Conservation (phyloP, 2,113 vertebrate species). For the Pyrgilauda ruficollis region DNA sequence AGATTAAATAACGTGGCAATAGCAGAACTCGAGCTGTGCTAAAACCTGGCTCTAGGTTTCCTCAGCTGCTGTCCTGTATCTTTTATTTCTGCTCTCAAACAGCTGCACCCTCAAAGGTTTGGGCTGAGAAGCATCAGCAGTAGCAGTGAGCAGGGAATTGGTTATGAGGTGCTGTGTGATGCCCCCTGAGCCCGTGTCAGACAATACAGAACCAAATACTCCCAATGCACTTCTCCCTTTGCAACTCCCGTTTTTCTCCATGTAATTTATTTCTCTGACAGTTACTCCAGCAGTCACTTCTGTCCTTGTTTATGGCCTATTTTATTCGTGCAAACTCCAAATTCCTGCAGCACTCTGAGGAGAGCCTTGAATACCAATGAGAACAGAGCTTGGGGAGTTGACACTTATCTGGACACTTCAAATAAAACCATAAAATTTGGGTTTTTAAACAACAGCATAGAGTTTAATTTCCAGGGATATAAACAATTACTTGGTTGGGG, state of each 20-base stretch:
- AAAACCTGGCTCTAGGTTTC: not conserved
- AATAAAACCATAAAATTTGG: not conserved
- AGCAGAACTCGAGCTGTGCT: not conserved
- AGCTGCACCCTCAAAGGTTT: not conserved
- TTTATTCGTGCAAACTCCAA: not conserved
- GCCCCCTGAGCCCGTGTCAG: not conserved
- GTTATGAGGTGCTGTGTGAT: not conserved
- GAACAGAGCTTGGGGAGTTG: not conserved
- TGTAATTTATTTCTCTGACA: not conserved
- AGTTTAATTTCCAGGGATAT: not conserved
- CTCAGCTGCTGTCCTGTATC: not conserved
- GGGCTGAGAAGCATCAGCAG: not conserved
- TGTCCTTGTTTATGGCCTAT: not conserved
- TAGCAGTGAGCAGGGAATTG: not conserved
- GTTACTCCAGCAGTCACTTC: not conserved
- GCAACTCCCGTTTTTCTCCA: not conserved
- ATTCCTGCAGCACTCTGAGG: not conserved
- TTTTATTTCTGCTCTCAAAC: not conserved
- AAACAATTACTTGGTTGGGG: not conserved
- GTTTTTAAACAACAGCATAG: not conserved
- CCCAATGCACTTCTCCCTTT: not conserved
- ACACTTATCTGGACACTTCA: not conserved
- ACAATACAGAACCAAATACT: not conserved
- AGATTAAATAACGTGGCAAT: not conserved
- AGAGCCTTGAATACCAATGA: not conserved